Percentiles rank a stretch among this genome's conserved stretches.
Evolutionary conservation across 2,113 vertebrate genomes (phyloP).

Genomic region (Circaetus cinerascens): DNA sequence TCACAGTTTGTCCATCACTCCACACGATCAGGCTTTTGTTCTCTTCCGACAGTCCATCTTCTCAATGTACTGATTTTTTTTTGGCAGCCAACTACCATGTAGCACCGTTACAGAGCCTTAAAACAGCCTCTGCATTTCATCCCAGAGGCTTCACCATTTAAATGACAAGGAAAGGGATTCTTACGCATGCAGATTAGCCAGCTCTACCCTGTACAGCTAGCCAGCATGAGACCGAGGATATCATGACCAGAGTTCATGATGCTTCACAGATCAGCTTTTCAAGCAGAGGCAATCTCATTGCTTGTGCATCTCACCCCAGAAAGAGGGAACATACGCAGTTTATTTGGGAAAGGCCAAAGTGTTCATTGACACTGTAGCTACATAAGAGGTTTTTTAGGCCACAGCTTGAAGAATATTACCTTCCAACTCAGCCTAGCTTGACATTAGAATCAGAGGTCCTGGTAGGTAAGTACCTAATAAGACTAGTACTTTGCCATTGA

Average conservation of each 20-base stretch:
- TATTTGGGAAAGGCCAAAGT: background rate
- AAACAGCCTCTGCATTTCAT: background rate
- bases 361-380: background rate
- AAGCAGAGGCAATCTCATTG: background rate
- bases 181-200: background rate
- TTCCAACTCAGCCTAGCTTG: background rate
- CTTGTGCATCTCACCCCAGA: background rate
- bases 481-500: background rate
- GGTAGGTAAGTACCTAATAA: background rate
- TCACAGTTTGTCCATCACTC: background rate
- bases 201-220: background rate
- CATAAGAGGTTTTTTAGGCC: background rate
- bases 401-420: background rate
- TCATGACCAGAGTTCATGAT: background rate
- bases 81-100: background rate
- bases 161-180: background rate
- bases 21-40: background rate
- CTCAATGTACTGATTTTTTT: background rate
- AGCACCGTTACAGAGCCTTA: background rate
- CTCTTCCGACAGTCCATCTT: background rate
- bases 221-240: background rate
- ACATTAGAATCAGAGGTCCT: background rate
- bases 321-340: background rate
- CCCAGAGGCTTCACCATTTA: background rate
- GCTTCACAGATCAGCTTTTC: background rate